Evolutionary conservation across 2,113 vertebrate genomes (phyloP).

Genomic region (Oryctolagus cuniculus): DNA sequence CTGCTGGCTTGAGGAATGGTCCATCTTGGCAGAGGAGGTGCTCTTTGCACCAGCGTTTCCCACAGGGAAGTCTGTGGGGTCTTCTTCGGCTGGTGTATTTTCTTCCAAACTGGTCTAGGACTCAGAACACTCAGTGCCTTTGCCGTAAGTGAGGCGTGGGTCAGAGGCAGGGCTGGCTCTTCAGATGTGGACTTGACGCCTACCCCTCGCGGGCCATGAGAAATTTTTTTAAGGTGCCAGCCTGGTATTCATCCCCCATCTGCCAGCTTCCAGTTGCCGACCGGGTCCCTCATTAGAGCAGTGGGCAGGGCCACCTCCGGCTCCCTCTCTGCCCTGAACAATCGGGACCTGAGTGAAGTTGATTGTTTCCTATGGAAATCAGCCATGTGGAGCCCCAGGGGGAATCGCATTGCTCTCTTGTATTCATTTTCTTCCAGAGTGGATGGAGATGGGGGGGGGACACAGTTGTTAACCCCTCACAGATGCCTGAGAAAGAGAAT

Average conservation of each 20-base stretch:
- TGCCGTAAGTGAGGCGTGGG: background rate
- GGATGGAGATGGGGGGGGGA: background rate
- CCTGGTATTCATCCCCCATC: conserved; percentile 78
- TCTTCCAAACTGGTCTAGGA: background rate
- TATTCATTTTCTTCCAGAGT: conserved; percentile 68
- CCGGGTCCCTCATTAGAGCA: conserved; percentile 70
- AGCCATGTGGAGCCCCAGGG: conserved; percentile 59
- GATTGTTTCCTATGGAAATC: conserved; percentile 84
- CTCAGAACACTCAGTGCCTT: background rate
- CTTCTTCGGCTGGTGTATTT: background rate
- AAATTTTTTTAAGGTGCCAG: conserved; percentile 77
- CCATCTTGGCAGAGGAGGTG: background rate
- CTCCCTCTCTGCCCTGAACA: conserved; percentile 65
- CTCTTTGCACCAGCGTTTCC: background rate
- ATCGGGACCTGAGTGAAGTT: conserved; percentile 17
- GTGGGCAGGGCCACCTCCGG: conserved; percentile 28
- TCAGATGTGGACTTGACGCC: background rate
- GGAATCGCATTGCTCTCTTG: conserved; percentile 33
- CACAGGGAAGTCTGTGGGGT: background rate
- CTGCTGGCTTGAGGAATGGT: background rate
- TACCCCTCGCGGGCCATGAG: background rate
- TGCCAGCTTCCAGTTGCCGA: conserved; percentile 53
- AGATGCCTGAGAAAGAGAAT: background rate
- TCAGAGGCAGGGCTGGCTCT: background rate
- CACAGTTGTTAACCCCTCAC: background rate